Evolutionary conservation across 2,113 vertebrate species (phyloP).

Genomic region (Gobio gobio): DNA sequence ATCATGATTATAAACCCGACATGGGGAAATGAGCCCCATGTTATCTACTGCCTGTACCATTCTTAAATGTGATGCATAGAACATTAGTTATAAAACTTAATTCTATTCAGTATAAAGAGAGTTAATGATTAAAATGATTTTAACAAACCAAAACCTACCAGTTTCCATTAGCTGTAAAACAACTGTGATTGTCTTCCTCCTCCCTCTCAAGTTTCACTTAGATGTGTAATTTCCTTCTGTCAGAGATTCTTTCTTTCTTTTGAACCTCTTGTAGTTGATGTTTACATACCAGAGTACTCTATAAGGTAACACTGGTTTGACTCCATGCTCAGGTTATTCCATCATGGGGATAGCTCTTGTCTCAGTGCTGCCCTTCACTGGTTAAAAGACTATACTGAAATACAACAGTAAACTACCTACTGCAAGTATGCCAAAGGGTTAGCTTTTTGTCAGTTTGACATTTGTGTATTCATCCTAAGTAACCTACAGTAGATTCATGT

Average conservation of each 20-base stretch:
- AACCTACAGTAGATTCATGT: not conserved
- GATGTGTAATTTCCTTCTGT: not conserved
- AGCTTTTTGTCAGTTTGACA: not conserved
- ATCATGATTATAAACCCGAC: not conserved
- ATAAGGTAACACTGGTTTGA: not conserved
- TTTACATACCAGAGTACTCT: not conserved
- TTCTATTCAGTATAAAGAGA: not conserved
- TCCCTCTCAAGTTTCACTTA: not conserved
- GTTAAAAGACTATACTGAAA: not conserved
- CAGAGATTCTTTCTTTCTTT: not conserved
- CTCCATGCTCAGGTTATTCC: not conserved
- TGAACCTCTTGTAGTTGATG: not conserved
- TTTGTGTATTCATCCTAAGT: not conserved
- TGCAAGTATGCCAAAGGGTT: not conserved
- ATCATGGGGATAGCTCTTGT: too few relatives aligned
- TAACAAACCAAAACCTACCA: not conserved
- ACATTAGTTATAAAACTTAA: not conserved
- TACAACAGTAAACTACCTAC: not conserved
- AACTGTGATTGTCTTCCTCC: not conserved
- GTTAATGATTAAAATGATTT: not conserved
- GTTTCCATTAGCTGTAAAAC: not conserved
- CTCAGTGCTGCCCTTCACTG: not conserved
- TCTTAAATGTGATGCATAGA: not conserved
- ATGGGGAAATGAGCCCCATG: not conserved
- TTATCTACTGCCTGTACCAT: too few relatives aligned